A percentile compares a stretch with the other conserved stretches of the same genome.
Conservation (phyloP, 2,888 invertebrate genomes). For the Cyaniris semiargus region DNA sequence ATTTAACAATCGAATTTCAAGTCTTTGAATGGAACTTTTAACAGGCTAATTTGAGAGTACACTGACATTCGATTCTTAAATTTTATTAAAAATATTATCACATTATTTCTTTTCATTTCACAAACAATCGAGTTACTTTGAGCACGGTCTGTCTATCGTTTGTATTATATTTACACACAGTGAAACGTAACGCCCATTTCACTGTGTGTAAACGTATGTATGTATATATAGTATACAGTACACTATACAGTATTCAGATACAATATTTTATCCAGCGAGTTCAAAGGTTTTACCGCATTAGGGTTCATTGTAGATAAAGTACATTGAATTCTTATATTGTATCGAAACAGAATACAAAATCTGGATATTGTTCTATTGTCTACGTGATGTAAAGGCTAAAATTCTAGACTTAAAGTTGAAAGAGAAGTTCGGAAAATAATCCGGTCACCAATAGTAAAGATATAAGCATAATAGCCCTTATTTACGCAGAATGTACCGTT, state of each 20-base stretch:
- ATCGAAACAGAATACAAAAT: conserved; percentile 11
- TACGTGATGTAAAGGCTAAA: background rate
- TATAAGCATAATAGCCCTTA: background rate
- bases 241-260: conserved; percentile 18
- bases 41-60: background rate
- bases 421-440: background rate
- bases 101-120: conserved; percentile 11
- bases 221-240: background rate
- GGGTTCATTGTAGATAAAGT: conserved; percentile 24
- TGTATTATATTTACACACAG: conserved; percentile 21
- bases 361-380: conserved; percentile 11
- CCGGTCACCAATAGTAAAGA: background rate
- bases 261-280: background rate
- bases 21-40: background rate
- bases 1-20: background rate
- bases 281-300: conserved; percentile 23
- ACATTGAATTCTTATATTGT: conserved; percentile 15
- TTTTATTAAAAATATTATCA: background rate
- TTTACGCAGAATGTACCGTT: too few relatives aligned
- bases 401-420: background rate
- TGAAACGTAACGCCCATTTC: too few relatives aligned
- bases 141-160: conserved; percentile 23
- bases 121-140: conserved; percentile 13
- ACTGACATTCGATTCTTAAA: background rate
- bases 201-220: too few relatives aligned